A percentile compares a stretch with the other conserved stretches of the same genome.
Conservation (phyloP, 2,113 vertebrate species). For the Caretta caretta region DNA sequence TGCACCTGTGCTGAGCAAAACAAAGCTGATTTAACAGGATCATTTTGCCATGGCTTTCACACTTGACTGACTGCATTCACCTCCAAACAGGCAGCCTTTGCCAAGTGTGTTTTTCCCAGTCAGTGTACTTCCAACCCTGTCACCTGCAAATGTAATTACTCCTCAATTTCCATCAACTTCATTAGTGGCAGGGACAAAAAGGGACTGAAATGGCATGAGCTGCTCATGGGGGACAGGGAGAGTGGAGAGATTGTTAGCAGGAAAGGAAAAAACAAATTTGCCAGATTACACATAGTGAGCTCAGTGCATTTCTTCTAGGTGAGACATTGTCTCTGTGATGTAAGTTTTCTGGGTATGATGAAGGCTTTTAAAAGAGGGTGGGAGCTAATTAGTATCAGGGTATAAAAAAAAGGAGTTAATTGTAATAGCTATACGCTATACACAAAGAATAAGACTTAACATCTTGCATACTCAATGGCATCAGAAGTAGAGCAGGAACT, state of each 20-base stretch:
- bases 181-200: slow-evolving; percentile 28
- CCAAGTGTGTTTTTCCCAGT: slow-evolving; percentile 56
- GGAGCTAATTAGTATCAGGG: neutral
- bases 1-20: slow-evolving; percentile 34
- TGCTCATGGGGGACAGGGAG: neutral
- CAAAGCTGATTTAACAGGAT: neutral
- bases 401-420: neutral
- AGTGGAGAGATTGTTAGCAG: slow-evolving; percentile 6
- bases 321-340: neutral
- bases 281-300: neutral
- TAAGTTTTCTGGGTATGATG: neutral
- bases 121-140: slow-evolving; percentile 48
- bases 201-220: slow-evolving; percentile 51
- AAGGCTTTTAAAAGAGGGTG: neutral
- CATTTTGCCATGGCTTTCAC: slow-evolving; percentile 50
- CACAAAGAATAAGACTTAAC: neutral
- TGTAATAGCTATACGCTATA: neutral
- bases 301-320: neutral
- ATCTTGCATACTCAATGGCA: neutral
- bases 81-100: neutral
- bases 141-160: slow-evolving; percentile 74
- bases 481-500: neutral
- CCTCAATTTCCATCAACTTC: slow-evolving; percentile 44
- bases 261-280: neutral
- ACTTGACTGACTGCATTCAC: slow-evolving; percentile 65